These are phyloP conservation scores for Syrista parreyssii DNA, from an alignment of 2,888 invertebrate genomes.

Conservation along the genomic window DNA sequence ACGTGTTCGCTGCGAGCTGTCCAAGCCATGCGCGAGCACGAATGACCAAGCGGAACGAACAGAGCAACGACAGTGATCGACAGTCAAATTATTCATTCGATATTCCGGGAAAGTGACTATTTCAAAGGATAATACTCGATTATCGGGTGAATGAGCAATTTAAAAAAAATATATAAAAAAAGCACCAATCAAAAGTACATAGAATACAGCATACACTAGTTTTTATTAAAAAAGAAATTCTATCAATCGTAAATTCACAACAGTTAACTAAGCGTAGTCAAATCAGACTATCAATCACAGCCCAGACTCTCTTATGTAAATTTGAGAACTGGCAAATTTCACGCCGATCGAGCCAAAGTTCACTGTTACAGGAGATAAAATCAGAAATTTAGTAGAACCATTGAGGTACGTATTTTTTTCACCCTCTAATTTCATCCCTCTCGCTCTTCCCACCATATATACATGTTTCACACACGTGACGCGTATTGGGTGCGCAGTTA, in stretches of 20 bases:
- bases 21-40: background rate
- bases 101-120: background rate
- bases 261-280: background rate
- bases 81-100: background rate
- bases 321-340: conserved; percentile 52
- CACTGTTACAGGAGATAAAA: conserved; percentile 51
- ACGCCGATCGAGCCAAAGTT: conserved; percentile 56
- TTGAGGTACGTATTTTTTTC: background rate
- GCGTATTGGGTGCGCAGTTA: conserved; percentile 9
- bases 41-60: background rate
- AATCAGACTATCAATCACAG: background rate
- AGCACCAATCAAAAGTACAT: background rate
- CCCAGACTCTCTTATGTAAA: background rate
- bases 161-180: background rate
- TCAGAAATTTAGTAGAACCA: conserved; percentile 46
- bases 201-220: background rate
- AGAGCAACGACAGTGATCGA: background rate
- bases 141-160: background rate
- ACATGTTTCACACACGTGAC: background rate
- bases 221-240: background rate
- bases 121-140: background rate
- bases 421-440: background rate
- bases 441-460: background rate
- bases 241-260: background rate
- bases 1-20: background rate